These are phyloP conservation scores for Natator depressus DNA, from an alignment of 2,113 vertebrate genomes.

Conservation along the genomic window DNA sequence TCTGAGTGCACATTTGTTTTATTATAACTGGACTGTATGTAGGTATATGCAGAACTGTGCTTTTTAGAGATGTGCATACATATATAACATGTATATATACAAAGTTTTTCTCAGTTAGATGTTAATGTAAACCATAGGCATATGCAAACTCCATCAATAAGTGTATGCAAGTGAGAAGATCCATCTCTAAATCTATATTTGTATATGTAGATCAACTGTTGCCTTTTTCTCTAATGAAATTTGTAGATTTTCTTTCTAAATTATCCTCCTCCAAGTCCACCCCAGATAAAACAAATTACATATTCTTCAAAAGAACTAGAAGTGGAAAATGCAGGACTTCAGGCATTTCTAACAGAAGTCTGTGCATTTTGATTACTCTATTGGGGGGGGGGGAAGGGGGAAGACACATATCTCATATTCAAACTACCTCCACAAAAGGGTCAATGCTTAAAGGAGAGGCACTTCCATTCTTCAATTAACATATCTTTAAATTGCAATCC, in stretches of 20 bases:
- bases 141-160: not conserved
- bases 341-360: not conserved
- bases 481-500: not conserved
- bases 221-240: not conserved
- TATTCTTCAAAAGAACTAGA: not conserved
- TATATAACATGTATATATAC: not conserved
- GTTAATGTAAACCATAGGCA: not conserved
- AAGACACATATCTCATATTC: not conserved
- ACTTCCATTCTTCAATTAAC: not conserved
- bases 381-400: too few relatives aligned
- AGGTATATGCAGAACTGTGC: not conserved
- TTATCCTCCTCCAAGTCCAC: not conserved
- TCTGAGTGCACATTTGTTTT: not conserved
- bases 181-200: not conserved
- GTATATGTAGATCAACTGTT: not conserved
- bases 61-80: accelerated
- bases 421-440: not conserved
- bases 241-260: not conserved
- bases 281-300: not conserved
- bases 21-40: not conserved
- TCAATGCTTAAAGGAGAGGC: not conserved
- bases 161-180: not conserved
- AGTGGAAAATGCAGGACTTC: not conserved
- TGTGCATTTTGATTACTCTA: not conserved
- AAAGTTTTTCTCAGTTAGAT: not conserved